A percentile compares a stretch with the other conserved stretches of the same genome.
These are phyloP conservation scores for Sinella curviseta DNA, from an alignment of 1,140 invertebrate genomes.

Conservation along the genomic window DNA sequence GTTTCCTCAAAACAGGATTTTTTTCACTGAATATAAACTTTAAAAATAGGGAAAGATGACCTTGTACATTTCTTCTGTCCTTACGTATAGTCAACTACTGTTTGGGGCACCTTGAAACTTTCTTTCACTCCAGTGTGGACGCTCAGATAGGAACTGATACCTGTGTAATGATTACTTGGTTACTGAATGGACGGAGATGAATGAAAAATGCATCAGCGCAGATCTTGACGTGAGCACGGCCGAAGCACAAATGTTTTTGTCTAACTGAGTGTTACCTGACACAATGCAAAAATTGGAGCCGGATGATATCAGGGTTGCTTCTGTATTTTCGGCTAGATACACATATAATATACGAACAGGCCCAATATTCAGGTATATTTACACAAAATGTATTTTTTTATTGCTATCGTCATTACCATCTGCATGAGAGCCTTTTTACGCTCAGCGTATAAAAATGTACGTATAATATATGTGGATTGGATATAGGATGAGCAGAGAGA, in stretches of 20 bases:
- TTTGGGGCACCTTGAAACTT: slow-evolving; percentile 5
- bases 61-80: too few relatives aligned
- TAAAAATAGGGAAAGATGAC: too few relatives aligned
- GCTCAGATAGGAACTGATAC: background rate
- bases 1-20: background rate
- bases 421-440: background rate
- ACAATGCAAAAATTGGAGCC: slow-evolving; percentile 6
- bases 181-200: background rate
- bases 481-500: background rate
- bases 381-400: slow-evolving; percentile 1
- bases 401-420: background rate
- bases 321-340: background rate
- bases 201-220: background rate
- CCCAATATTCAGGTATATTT: background rate
- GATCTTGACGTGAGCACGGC: background rate
- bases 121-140: background rate
- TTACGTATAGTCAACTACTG: background rate
- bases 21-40: too few relatives aligned
- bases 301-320: slow-evolving; percentile 18
- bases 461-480: background rate
- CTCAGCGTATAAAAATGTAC: background rate
- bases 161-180: background rate
- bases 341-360: too few relatives aligned
- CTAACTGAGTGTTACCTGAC: background rate
- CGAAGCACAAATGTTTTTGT: background rate